Evolutionary conservation across 2,113 vertebrate genomes (phyloP), one percentile per base, ranked within the genome.

Genomic region (Sylvilagus bachmani): DNA sequence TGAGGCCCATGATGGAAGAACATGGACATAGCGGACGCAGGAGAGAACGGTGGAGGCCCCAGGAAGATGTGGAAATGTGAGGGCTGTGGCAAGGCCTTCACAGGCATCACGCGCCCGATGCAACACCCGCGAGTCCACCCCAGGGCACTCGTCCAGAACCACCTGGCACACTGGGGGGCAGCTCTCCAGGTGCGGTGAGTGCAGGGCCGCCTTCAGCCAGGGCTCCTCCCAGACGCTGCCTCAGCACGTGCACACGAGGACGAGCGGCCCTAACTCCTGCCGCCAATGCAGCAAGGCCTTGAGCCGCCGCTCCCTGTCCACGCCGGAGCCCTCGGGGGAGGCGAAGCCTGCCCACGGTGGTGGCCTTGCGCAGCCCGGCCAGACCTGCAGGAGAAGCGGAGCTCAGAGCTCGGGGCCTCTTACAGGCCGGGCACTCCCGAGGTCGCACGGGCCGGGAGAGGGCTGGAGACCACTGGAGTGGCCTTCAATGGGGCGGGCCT

Each of bases 111-210:
- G 0, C 88, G 66, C 70, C 64, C 73, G 33, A 8, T 44, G 0
- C 82, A 70, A 61, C 91, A 93, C 33, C 75, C 2, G 22, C 36
- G 75, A 19, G 29, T 33, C 27, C 94, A 85, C 73, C 64, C 53
- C 0, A 64, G 85, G 51, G 67, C 55, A 88, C 93, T 98, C 6
- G 62, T 53, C 33, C 93, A 94, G n/a, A 97, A 97, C 73, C 78
- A 4, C 78, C 24, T 86, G 2, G 22, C 91, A 94, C 71, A 51
- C 75, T 0, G 58, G 78, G 1, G 84, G n/a, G 16, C 44, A 5
- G n/a, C 75, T 69, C 44, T 70, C 55, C 66, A 74, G 6, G 61
- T 89, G 69, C 62, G 17, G 6, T 14, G 49, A 64, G 12, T 67
- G 75, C 24, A 44, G 62, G 0, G 44, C 64, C 7, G 31, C 88